Evolutionary conservation across 1,140 invertebrate species (phyloP), one percentile per base, ranked within the genome.

Genomic region (Rhagoletis zephyria): DNA sequence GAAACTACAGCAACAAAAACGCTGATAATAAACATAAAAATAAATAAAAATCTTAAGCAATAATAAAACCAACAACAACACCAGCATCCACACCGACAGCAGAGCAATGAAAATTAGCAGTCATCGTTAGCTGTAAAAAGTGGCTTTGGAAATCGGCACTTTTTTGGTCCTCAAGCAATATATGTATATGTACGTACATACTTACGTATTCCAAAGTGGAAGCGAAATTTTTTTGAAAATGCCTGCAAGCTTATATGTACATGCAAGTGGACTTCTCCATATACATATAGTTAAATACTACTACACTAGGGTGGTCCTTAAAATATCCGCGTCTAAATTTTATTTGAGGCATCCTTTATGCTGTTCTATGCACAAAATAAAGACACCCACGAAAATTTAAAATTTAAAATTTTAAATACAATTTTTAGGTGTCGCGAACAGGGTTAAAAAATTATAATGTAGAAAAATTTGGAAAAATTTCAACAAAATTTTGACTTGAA

Each of bases 101-200:
- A 77, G 30, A 30, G 48, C n/a, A 70, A 70, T 14, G 48, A 30
- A 81, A 56, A 51, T 81, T 48, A 81, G 74, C 74, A 51, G 74
- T 81, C 48, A 81, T 81, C 74, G 74, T 81, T 81, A 81, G 74
- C 48, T 81, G 48, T 81, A 59, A 81, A 59, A 30, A 81, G 67
- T 81, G 74, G 10, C 48, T 81, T 16, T 81, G 51, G 51, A 81
- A 81, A 81, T 81, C 48, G 45, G 74, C 74, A 42, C 74, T 81
- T 81, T 81, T 81, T 81, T 12, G 61, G 9, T 30, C 74, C 74
- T 81, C 74, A 56, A 81, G 74, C 16, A 6, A 81, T n/a, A 4
- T 19, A 64, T n/a, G 0, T 12, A 30, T 30, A 30, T 9, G n/a
- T 40, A 65, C 9, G 19, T 42, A 19, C 63, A 67, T 67, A 42